Evolutionary conservation across 2,113 vertebrate genomes (phyloP).

Genomic region (Nycticorax nycticorax): DNA sequence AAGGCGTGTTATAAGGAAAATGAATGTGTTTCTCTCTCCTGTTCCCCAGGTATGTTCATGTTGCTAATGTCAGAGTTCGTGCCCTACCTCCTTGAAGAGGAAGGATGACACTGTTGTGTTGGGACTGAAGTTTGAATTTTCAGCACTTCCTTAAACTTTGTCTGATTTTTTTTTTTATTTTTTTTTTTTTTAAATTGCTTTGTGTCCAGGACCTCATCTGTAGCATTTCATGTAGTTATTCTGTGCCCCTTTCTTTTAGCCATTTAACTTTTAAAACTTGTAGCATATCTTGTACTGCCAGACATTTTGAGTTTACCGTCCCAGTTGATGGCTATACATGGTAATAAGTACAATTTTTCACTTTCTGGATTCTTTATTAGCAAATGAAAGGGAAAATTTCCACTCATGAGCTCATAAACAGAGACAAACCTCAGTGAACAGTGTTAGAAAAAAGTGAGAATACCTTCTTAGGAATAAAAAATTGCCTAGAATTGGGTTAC

Average conservation of each 20-base stretch:
- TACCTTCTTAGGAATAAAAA: not conserved
- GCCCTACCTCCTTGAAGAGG: not conserved
- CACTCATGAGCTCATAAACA: not conserved
- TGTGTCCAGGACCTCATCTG: not conserved
- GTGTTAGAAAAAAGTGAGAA: not conserved
- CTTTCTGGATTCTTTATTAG: not conserved
- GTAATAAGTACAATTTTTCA: not conserved
- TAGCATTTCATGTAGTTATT: not conserved
- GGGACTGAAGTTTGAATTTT: not conserved
- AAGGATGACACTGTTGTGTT: not conserved
- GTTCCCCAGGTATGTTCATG: not conserved
- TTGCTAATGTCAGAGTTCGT: not conserved
- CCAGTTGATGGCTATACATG: rapidly evolving
- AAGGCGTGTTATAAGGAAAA: not conserved
- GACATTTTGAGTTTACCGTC: not conserved
- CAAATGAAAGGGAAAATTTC: not conserved
- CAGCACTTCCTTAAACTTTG: not conserved
- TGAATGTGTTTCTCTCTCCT: not conserved
- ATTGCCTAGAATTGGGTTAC: not conserved
- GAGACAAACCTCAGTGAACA: not conserved
- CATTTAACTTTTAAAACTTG: not conserved
- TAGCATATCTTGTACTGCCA: not conserved
- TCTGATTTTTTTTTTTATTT: not conserved
- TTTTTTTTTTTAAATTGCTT: not conserved
- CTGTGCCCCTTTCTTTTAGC: not conserved